A percentile compares a stretch with the other conserved stretches of the same genome.
Evolutionary conservation across 2,797 vertebrate genomes (phyloP).

Genomic region (Gobio occitaniae): DNA sequence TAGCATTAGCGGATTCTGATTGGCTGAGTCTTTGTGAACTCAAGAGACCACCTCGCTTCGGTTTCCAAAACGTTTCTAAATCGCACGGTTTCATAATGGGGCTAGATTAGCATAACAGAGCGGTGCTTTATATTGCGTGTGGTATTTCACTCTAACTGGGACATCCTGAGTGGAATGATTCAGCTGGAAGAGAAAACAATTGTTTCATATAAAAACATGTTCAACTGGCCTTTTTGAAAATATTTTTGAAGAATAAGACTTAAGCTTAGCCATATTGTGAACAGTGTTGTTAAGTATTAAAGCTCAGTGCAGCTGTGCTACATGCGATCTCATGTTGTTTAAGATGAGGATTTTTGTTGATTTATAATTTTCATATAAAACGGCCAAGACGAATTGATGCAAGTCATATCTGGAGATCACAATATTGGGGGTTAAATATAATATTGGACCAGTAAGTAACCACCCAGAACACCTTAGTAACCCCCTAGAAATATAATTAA

Average conservation of each 20-base stretch:
- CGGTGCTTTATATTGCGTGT: not conserved
- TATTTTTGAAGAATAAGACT: not conserved
- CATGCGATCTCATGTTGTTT: not conserved
- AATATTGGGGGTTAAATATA: not conserved
- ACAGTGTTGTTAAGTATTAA: not conserved
- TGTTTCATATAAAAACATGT: constrained; percentile 14
- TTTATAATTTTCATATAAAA: not conserved
- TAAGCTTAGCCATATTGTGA: not conserved
- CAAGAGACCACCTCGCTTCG: constrained; percentile 9
- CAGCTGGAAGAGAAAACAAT: constrained; percentile 11
- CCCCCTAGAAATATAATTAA: not conserved
- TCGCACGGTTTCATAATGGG: not conserved
- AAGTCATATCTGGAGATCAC: not conserved
- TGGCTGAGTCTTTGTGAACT: constrained; percentile 19
- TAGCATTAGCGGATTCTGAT: constrained; percentile 9
- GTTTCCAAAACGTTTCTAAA: not conserved
- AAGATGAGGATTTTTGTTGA: not conserved
- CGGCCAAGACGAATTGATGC: not conserved
- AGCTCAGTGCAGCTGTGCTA: not conserved
- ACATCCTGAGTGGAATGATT: constrained; percentile 34
- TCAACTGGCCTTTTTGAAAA: constrained; percentile 11
- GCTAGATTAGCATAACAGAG: constrained; percentile 36
- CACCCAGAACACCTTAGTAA: not conserved
- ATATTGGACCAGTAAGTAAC: not conserved
- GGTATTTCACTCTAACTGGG: constrained; percentile 20